These are phyloP conservation scores for Suillia variegata DNA, from an alignment of 2,888 invertebrate genomes.

Conservation along the genomic window DNA sequence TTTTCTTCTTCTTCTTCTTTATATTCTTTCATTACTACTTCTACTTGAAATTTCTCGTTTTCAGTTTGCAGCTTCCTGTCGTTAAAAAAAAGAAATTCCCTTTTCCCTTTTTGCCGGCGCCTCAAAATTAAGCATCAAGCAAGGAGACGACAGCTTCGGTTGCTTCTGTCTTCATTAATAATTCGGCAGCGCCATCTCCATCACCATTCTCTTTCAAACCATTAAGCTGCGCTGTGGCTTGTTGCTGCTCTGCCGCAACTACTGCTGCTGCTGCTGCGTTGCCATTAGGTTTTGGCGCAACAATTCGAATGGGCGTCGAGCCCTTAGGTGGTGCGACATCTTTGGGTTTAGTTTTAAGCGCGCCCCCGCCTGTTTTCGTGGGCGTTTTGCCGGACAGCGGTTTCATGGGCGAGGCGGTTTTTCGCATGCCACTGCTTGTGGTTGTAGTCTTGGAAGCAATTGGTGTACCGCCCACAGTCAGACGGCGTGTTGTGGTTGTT, in stretches of 20 bases:
- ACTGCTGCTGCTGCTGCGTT: conserved; percentile 26
- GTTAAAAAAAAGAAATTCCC: too few species aligned
- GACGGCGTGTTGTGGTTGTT: conserved; percentile 39
- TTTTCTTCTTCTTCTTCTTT: conserved; percentile 15
- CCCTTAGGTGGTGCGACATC: conserved; percentile 27
- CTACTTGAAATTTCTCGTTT: too few species aligned
- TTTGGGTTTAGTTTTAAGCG: conserved; percentile 46
- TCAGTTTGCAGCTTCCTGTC: too few species aligned
- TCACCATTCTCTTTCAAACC: conserved; percentile 17
- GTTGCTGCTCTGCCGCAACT: conserved; percentile 16
- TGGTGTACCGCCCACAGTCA: conserved; percentile 16
- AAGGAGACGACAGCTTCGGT: conserved; percentile 34
- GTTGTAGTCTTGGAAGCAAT: conserved; percentile 21
- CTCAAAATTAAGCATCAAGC: conserved; percentile 32
- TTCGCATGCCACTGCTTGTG: conserved; percentile 31
- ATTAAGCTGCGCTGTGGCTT: conserved; percentile 7
- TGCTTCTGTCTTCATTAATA: conserved; percentile 10
- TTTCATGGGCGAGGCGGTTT: conserved; percentile 40
- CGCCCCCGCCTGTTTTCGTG: conserved; percentile 27
- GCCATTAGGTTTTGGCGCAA: conserved; percentile 28
- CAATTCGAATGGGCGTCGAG: too few species aligned
- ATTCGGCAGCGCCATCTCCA: not conserved
- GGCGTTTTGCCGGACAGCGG: too few species aligned
- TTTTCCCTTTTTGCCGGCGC: too few species aligned
- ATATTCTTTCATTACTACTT: not conserved